Base-by-base conservation (phyloP, 2,113 vertebrate species). In the Coptodon rendalli region DNA sequence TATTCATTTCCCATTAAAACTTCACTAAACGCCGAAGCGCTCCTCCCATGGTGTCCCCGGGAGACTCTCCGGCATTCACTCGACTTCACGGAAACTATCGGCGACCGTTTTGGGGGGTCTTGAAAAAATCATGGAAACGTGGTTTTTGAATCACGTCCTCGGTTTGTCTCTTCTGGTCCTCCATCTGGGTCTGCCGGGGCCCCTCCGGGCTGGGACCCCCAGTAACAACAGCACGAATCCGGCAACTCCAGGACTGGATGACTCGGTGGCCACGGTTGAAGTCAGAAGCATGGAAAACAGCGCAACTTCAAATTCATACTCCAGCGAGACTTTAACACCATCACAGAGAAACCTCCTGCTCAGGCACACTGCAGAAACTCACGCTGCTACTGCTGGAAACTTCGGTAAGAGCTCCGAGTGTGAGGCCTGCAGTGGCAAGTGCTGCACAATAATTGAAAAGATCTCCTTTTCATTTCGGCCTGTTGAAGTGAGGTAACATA, bases 121-220 rank as follows among this genome's bases (percentile, higher is more conserved):
- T 86, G 56, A 50, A 61, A 66, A 68, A 85, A 96, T 93, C 92
- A 97, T 96, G 96, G 95, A 94, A 97, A 94, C 95, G 95, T 94
- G 96, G 86, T 93, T 87, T 79, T 56, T 86, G 93, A 93, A 87
- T 91, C 93, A 88, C 85, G 91, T 93, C 91, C 89, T 87, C 81
- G 87, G 93, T 73, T 48, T 94, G 84, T 93, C 86, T 54, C 80
- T 96, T 89, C 86, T 89, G 85, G 71, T 94, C 89, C 94, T 96
- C 61, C 90, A 95, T 91, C 84, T 94, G 81, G 86, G n/a, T 86
- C 87, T 94, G 45, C 91, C 93, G 90, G 88, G 90, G 88, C 88
- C 94, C 91, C 90, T 95, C 50, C 50, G 88, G 87, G 93, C 93
- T 80, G 90, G 93, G 94, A 93, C 90, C 82, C 92, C 93, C 82